Evolutionary conservation across 2,888 invertebrate species (phyloP).

Genomic region (Drosophila macrospina): DNA sequence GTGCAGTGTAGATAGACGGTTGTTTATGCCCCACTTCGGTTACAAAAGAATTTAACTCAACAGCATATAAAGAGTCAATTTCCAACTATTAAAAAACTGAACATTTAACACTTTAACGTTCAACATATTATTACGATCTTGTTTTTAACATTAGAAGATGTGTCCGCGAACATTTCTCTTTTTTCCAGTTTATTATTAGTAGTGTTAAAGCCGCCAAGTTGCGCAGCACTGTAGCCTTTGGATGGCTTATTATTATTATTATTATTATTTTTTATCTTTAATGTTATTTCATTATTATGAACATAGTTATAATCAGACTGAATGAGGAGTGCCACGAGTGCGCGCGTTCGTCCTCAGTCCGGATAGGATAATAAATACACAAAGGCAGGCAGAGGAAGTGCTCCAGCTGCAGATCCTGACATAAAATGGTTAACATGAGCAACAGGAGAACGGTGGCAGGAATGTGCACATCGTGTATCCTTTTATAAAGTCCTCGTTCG

Average conservation of each 20-base stretch:
- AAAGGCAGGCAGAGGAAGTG: constrained; percentile 7
- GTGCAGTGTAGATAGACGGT: constrained; percentile 35
- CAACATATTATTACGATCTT: too few species aligned
- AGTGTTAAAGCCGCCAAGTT: background rate
- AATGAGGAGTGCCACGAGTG: constrained; percentile 55
- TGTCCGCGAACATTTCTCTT: background rate
- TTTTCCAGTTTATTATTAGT: background rate
- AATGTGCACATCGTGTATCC: constrained; percentile 32
- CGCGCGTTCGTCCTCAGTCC: constrained; percentile 32
- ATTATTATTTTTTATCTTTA: constrained; percentile 15
- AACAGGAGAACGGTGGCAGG: constrained; percentile 3
- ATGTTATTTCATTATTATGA: constrained; percentile 57
- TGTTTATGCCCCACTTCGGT: constrained; percentile 11
- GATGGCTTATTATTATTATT: constrained; percentile 14
- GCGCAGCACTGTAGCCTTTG: background rate
- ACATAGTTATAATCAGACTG: constrained; percentile 65
- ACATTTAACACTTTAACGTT: too few species aligned
- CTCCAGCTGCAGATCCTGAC: constrained; percentile 21
- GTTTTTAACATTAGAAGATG: background rate
- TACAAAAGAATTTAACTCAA: constrained; percentile 20
- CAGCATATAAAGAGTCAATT: background rate
- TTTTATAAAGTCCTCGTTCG: constrained; percentile 47
- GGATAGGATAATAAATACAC: constrained; percentile 67
- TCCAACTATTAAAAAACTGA: background rate
- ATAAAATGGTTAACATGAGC: constrained; percentile 49